Conservation (phyloP, 1,140 invertebrate genomes). For the Drosophila nigrodunni region DNA sequence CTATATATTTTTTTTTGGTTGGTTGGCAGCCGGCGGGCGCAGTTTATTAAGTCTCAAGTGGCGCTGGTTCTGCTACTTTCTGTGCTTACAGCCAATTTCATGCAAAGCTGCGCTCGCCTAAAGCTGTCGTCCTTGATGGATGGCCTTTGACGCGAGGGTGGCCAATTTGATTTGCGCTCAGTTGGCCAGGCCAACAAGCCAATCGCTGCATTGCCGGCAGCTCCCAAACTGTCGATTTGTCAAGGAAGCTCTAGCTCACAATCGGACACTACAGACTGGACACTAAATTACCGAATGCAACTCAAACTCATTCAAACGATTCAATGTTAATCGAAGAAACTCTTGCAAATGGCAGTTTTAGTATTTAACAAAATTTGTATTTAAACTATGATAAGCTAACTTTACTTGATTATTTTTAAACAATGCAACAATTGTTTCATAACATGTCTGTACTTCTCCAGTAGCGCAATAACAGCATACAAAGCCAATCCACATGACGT, state of each 20-base stretch:
- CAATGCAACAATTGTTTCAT: slow-evolving; percentile 12
- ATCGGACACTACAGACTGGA: background rate
- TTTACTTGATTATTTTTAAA: too few relatives aligned
- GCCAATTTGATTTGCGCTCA: slow-evolving; percentile 72
- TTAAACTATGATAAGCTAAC: too few relatives aligned
- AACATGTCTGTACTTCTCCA: slow-evolving; percentile 6
- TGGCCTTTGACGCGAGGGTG: slow-evolving; percentile 75
- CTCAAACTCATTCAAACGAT: background rate
- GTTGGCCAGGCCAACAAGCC: background rate
- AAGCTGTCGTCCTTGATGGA: slow-evolving; percentile 70
- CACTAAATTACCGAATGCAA: slow-evolving; percentile 49
- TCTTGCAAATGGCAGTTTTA: background rate
- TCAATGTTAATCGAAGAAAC: slow-evolving; percentile 12
- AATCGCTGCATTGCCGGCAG: slow-evolving; percentile 44
- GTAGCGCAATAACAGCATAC: background rate
- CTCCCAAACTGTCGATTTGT: slow-evolving; percentile 59
- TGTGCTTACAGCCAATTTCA: slow-evolving; percentile 73
- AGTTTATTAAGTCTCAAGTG: slow-evolving; percentile 82
- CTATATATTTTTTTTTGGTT: slow-evolving; percentile 4
- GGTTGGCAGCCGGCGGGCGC: slow-evolving; percentile 50
- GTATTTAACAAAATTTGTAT: too few relatives aligned
- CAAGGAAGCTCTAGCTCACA: slow-evolving; percentile 22
- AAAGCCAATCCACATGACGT: slow-evolving; percentile 63
- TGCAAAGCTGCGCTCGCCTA: slow-evolving; percentile 73
- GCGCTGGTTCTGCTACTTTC: slow-evolving; percentile 35